Evolutionary conservation across 2,797 vertebrate species (phyloP).

Genomic region (Brachyrhaphis roseni): DNA sequence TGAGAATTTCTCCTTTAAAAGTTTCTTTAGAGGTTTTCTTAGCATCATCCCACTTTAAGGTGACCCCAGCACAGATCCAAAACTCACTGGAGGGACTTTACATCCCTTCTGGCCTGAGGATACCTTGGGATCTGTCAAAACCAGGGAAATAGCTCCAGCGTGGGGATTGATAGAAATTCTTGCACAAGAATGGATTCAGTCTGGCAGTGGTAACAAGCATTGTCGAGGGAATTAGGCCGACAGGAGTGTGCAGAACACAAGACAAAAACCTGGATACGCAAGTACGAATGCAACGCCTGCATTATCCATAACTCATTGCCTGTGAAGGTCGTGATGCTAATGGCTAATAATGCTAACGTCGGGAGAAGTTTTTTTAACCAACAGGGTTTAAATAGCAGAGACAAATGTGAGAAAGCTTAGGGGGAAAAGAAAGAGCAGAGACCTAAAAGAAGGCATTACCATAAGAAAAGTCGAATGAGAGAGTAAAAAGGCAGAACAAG

Average conservation of each 20-base stretch:
- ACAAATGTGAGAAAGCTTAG: slow-evolving; percentile 30
- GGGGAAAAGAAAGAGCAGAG: slow-evolving; percentile 30
- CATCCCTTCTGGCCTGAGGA: not conserved
- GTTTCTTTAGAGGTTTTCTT: not conserved
- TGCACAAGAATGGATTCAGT: not conserved
- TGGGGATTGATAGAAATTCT: not conserved
- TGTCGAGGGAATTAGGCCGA: slow-evolving; percentile 48
- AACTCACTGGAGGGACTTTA: not conserved
- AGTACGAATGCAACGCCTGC: slow-evolving; percentile 13
- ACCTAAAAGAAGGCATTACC: slow-evolving; percentile 43
- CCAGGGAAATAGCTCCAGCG: not conserved
- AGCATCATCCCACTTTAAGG: not conserved
- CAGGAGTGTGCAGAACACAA: slow-evolving; percentile 26
- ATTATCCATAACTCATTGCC: slow-evolving; percentile 17
- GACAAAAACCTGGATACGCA: slow-evolving; percentile 19
- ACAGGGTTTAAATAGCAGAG: slow-evolving; percentile 33
- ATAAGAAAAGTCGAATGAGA: slow-evolving; percentile 26
- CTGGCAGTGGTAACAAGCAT: slow-evolving; percentile 34
- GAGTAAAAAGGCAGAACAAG: slow-evolving; percentile 3
- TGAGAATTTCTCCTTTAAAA: not conserved
- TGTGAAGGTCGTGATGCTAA: slow-evolving; percentile 34
- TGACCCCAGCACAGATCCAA: not conserved
- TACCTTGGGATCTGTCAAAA: not conserved
- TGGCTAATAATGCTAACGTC: slow-evolving; percentile 33
- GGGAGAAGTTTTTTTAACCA: slow-evolving; percentile 23